Evolutionary conservation across 37 sponge, comb jelly and placozoan genomes (phyloP), one percentile per base, ranked within the genome.

Genomic region (Halichondria panicea): DNA sequence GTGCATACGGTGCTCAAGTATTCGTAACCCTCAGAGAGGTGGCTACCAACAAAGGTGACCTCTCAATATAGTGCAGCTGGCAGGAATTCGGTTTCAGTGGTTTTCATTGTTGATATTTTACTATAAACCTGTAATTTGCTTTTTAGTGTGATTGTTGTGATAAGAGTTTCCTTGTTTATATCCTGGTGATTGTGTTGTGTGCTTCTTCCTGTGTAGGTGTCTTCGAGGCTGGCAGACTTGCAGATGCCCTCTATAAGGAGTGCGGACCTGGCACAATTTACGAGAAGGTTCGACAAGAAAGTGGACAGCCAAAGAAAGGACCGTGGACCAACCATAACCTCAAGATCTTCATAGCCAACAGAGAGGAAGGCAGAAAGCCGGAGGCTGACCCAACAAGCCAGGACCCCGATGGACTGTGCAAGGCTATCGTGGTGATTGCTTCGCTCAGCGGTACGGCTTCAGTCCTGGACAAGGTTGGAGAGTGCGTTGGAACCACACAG

Each of bases 241-340:
- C 67, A 30, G 69, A 74, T 42, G 35, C 55, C 21, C 12, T 75
- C 24, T 83, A 36, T 40, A 55, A 65, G 58, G 36, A 74, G 68
- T 83, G 61, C 67, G 83, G 83, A 1, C 83, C 83, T 41, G 76
- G 83, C 50, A 83, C 83, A 0, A 28, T 52, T 24, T 83, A 75
- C 41, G 83, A 74, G 50, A 28, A 38, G 9, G 69, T 76, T 4
- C 62, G 68, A 22, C 1, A 36, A 27, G 54, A 83, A 37, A 48
- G 43, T 43, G 69, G 64, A 3, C 4, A 37, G 8, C 83, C 83
- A 12, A 27, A 68, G 35, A 41, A 67, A 4, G 83, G 83, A 4
- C 76, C 76, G 6, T 83, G 75, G 75, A 62, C 83, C 24, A 83
- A 83, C 50, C 73, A 72, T 46, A 44, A 19, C 46, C 9, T 83